A percentile compares a stretch with the other conserved stretches of the same genome.
Conservation (phyloP, 2,113 vertebrate genomes). For the Manacus vitellinus region DNA sequence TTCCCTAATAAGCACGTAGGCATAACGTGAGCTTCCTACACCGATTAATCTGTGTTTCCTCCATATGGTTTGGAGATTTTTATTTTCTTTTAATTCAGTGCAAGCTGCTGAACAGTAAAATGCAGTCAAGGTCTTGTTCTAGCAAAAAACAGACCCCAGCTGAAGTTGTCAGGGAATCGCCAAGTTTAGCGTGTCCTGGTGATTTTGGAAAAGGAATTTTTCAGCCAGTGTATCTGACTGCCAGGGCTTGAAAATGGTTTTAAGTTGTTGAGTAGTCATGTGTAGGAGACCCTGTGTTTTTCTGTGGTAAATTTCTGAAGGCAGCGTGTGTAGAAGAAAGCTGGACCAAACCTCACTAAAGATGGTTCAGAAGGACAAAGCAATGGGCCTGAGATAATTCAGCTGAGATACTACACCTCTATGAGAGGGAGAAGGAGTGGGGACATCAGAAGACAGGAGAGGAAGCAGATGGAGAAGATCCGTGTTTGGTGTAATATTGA, state of each 20-base stretch:
- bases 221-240: neutral
- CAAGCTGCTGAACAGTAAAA: constrained; percentile 64
- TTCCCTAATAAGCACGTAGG: constrained; percentile 55
- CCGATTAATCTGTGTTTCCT: constrained; percentile 74
- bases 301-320: neutral
- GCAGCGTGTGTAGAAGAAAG: neutral
- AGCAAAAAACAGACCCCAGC: neutral
- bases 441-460: neutral
- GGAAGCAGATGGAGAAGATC: neutral
- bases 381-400: neutral
- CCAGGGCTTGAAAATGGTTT: neutral
- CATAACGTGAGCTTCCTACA: constrained; percentile 71
- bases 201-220: constrained; percentile 12
- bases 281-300: neutral
- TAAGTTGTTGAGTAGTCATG: neutral
- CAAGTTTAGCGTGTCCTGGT: neutral
- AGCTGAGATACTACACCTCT: fast-evolving
- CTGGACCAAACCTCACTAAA: neutral
- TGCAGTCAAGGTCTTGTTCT: constrained; percentile 37
- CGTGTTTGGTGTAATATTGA: neutral
- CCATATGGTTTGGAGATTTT: constrained; percentile 78
- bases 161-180: neutral
- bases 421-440: neutral
- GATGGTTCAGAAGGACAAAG: neutral
- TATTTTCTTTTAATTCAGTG: constrained; percentile 60